Percentiles rank a stretch among this genome's conserved stretches.
phyloP scores from a whole-genome alignment of 92 coral and sea anemone genomes.

The Palythoa grandiflora region DNA sequence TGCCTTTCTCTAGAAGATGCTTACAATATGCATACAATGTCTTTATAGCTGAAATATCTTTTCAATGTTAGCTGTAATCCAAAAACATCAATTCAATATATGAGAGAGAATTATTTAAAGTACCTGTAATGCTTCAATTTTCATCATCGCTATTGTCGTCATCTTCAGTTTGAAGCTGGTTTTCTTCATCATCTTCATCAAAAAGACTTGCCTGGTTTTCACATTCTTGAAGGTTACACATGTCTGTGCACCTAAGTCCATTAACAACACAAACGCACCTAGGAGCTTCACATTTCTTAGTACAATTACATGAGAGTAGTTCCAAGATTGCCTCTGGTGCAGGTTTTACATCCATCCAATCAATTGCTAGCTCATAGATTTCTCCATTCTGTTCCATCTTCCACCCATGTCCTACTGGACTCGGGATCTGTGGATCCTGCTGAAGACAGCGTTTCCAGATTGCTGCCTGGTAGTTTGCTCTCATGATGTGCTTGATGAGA shows the following conservation, averaged over 20 bases:
- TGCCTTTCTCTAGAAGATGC: neutral
- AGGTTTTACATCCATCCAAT: slow-evolving; percentile 35
- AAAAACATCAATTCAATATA: slow-evolving; percentile 1
- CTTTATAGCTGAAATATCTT: neutral
- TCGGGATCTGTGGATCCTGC: slow-evolving; percentile 60
- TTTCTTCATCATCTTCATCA: slow-evolving; percentile 2
- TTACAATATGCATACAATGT: neutral
- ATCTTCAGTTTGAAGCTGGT: slow-evolving; percentile 4
- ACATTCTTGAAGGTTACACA: slow-evolving; percentile 12
- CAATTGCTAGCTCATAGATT: slow-evolving; percentile 6
- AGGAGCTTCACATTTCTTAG: neutral
- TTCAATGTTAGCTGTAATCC: neutral
- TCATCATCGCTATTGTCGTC: slow-evolving; percentile 4
- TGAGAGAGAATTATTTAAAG: slow-evolving; percentile 1
- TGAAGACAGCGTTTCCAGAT: slow-evolving; percentile 60
- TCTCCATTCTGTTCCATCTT: neutral
- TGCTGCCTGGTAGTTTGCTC: slow-evolving; percentile 70
- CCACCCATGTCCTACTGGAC: slow-evolving; percentile 38
- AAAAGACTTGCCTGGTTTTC: neutral
- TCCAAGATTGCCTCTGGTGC: slow-evolving; percentile 43
- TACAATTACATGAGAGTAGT: slow-evolving; percentile 18
- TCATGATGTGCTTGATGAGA: slow-evolving; percentile 53
- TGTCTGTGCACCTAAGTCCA: slow-evolving; percentile 34
- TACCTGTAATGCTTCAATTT: slow-evolving; percentile 2
- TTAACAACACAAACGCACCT: slow-evolving; percentile 2